Conservation (phyloP, 92 coral and sea anemone species). For the Epizoanthus rinbou region DNA sequence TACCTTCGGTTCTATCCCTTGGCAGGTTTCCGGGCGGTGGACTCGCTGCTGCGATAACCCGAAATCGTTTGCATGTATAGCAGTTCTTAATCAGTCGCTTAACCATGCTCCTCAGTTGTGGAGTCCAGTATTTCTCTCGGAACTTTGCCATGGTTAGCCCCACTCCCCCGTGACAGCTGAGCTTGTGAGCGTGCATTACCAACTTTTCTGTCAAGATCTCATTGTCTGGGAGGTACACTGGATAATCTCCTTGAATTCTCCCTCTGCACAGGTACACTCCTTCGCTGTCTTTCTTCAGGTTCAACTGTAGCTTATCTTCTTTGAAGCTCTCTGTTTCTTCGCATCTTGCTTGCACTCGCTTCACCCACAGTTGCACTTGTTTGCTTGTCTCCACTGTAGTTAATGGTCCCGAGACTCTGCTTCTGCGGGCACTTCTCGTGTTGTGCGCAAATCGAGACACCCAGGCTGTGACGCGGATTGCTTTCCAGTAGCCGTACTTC, state of each 20-base stretch:
- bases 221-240: slow-evolving; percentile 28
- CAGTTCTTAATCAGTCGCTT: slow-evolving; percentile 41
- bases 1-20: slow-evolving; percentile 40
- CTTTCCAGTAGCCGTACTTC: slow-evolving; percentile 6
- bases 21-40: slow-evolving; percentile 55
- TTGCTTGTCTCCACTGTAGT: slow-evolving; percentile 45
- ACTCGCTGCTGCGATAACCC: slow-evolving; percentile 13
- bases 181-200: slow-evolving; percentile 34
- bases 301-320: too few species aligned
- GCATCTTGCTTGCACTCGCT: too few species aligned
- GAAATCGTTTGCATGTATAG: slow-evolving; percentile 39
- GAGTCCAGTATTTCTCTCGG: slow-evolving; percentile 40
- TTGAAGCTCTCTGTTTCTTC: too few species aligned
- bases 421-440: neutral
- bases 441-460: slow-evolving; percentile 16
- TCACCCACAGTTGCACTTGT: too few species aligned
- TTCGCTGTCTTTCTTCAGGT: neutral
- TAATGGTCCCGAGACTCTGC: slow-evolving; percentile 35
- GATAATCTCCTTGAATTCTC: slow-evolving; percentile 31
- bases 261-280: slow-evolving; percentile 32
- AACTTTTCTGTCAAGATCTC: slow-evolving; percentile 15
- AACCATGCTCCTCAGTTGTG: slow-evolving; percentile 27
- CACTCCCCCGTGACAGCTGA: slow-evolving; percentile 49
- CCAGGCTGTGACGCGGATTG: neutral
- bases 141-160: slow-evolving; percentile 52